Percentiles rank a stretch among this genome's conserved stretches.
phyloP scores from a whole-genome alignment of 2,113 vertebrate species.

The Dicentrarchus labrax region DNA sequence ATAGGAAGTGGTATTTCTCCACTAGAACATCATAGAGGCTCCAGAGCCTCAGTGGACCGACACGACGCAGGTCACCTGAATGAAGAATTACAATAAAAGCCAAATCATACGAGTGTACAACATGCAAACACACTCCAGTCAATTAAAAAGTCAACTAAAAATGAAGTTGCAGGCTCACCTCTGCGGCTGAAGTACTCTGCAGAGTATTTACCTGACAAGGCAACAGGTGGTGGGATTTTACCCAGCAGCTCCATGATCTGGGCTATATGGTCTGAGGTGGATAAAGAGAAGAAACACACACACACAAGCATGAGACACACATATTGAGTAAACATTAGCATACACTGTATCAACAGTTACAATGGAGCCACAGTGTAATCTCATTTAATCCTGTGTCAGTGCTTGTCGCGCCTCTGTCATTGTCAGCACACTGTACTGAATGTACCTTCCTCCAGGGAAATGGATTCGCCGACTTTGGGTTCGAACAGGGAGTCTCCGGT shows the following conservation, averaged over 20 bases:
- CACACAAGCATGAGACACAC: neutral
- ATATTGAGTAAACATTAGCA: slow-evolving; percentile 3
- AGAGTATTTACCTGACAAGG: slow-evolving; percentile 86
- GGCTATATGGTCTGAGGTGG: slow-evolving; percentile 87
- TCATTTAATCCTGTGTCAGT: slow-evolving; percentile 26
- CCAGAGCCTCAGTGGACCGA: slow-evolving; percentile 82
- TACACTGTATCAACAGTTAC: slow-evolving; percentile 2
- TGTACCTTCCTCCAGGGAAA: slow-evolving; percentile 89
- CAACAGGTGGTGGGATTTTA: slow-evolving; percentile 85
- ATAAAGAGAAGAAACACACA: slow-evolving; percentile 28
- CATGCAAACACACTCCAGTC: too few species aligned
- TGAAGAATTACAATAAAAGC: neutral
- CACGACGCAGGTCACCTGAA: slow-evolving; percentile 84
- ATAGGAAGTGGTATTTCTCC: slow-evolving; percentile 85
- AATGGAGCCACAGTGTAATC: slow-evolving; percentile 30
- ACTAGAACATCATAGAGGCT: slow-evolving; percentile 84
- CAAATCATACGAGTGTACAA: neutral
- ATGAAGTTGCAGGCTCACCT: slow-evolving; percentile 77
- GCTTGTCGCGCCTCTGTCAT: neutral
- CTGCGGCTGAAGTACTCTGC: slow-evolving; percentile 86
- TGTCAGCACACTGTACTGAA: neutral
- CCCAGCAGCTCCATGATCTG: slow-evolving; percentile 89
- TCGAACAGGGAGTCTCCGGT: slow-evolving; percentile 88
- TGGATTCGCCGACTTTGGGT: slow-evolving; percentile 85
- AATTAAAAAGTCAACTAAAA: too few species aligned